A percentile compares a stretch with the other conserved stretches of the same genome.
phyloP scores from a whole-genome alignment of 1,140 invertebrate species.

The Ephestia elutella region DNA sequence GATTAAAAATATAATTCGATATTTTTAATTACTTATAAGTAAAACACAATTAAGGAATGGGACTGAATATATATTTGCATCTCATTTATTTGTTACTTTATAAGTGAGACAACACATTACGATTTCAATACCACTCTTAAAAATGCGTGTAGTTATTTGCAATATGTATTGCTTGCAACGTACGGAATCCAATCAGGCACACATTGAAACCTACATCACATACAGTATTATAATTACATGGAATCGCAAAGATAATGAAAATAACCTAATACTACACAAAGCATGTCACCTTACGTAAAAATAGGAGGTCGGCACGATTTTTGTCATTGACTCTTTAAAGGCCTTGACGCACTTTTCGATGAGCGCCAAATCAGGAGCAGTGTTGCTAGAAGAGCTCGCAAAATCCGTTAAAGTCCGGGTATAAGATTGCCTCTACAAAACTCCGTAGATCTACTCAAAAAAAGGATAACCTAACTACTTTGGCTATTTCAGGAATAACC shows the following conservation, averaged over 20 bases:
- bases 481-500: too few species aligned
- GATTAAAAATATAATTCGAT: slow-evolving; percentile 25
- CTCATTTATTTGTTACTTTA: slow-evolving; percentile 17
- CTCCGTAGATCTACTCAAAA: too few species aligned
- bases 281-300: slow-evolving; percentile 17
- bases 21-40: slow-evolving; percentile 12
- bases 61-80: not conserved
- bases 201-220: slow-evolving; percentile 38
- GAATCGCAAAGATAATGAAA: slow-evolving; percentile 45
- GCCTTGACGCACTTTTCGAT: too few species aligned
- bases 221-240: slow-evolving; percentile 37
- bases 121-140: slow-evolving; percentile 19
- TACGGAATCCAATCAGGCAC: slow-evolving; percentile 50
- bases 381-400: too few species aligned
- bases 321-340: not conserved
- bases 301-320: not conserved
- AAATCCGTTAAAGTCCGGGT: too few species aligned
- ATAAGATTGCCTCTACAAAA: too few species aligned
- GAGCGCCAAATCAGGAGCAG: too few species aligned
- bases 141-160: slow-evolving; percentile 33
- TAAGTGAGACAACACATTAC: slow-evolving; percentile 6
- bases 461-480: too few species aligned
- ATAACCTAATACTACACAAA: slow-evolving; percentile 38
- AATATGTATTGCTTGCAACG: slow-evolving; percentile 57
- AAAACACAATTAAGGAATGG: slow-evolving; percentile 16